These are phyloP conservation scores for Diplodus puntazzo DNA, from an alignment of 2,797 vertebrate genomes.

Conservation along the genomic window DNA sequence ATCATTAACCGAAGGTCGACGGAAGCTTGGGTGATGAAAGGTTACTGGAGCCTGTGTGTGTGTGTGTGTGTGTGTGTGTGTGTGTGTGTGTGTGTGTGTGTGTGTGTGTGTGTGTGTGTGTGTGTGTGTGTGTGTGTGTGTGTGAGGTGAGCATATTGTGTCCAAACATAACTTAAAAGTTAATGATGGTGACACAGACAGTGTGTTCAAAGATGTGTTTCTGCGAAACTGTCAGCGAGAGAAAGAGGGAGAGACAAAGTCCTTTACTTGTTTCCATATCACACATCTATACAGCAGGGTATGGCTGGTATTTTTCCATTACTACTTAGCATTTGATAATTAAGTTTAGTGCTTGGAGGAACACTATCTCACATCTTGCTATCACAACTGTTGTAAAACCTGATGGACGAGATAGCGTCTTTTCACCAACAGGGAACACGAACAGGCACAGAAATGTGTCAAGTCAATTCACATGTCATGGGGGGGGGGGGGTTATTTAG, in stretches of 20 bases:
- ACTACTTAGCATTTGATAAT: no score
- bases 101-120: constrained; percentile 10
- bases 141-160: constrained; percentile 12
- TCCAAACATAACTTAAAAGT: constrained; percentile 41
- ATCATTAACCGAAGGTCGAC: constrained; percentile 56
- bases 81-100: constrained; percentile 20
- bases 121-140: constrained; percentile 20
- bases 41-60: constrained; percentile 41
- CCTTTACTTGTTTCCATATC: neutral
- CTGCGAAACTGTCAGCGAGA: constrained; percentile 7
- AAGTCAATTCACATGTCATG: no score
- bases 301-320: no score
- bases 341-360: no score
- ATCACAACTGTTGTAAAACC: no score
- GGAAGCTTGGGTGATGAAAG: constrained; percentile 53
- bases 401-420: no score
- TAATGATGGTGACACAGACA: constrained; percentile 43
- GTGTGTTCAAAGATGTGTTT: constrained; percentile 17
- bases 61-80: constrained; percentile 15
- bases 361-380: no score
- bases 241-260: neutral
- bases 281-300: neutral
- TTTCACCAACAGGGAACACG: no score
- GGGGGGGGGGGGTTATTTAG: no score
- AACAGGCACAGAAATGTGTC: no score